Conservation (phyloP, 2,797 vertebrate species). For the Falco columbarius region DNA sequence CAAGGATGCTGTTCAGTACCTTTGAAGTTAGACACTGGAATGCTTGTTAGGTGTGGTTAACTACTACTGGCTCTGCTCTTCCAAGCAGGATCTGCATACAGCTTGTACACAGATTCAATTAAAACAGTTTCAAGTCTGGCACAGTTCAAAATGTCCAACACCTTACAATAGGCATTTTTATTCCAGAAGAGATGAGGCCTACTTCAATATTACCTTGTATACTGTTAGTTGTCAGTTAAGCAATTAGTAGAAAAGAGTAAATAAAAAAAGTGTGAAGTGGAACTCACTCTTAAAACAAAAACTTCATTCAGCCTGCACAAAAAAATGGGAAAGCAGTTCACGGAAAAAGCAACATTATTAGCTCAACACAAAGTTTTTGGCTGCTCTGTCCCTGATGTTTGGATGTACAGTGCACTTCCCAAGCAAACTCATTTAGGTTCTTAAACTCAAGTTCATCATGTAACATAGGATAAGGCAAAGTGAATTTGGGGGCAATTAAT, state of each 20-base stretch:
- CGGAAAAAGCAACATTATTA: conserved; percentile 13
- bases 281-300: neutral
- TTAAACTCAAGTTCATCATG: neutral
- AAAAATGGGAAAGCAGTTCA: neutral
- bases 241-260: neutral
- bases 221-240: no score
- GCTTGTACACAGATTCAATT: neutral
- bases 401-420: neutral
- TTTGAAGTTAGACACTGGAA: conserved; percentile 50
- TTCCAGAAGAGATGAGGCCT: neutral
- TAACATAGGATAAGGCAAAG: neutral
- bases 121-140: neutral
- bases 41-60: conserved; percentile 15
- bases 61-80: neutral
- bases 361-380: neutral
- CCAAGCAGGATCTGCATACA: neutral
- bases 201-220: no score
- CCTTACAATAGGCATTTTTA: neutral
- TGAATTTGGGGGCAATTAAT: neutral
- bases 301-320: neutral
- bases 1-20: conserved; percentile 32
- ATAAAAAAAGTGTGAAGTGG: neutral
- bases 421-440: neutral
- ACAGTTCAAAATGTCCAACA: neutral
- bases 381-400: neutral